A percentile compares a stretch with the other conserved stretches of the same genome.
Evolutionary conservation across 2,113 vertebrate genomes (phyloP).

Genomic region (Stigmatopora argus): DNA sequence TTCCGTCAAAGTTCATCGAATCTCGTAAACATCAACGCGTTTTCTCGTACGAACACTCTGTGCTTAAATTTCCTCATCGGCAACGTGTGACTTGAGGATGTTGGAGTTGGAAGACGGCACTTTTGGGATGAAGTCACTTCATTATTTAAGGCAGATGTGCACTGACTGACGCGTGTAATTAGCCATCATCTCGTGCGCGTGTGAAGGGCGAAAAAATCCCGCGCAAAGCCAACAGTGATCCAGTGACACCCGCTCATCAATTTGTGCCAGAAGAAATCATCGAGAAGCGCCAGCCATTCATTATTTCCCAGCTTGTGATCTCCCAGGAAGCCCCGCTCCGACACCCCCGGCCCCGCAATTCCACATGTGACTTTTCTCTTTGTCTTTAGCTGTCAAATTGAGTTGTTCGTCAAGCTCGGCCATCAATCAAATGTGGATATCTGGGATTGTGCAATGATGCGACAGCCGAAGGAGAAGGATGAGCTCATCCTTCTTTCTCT

Average conservation of each 20-base stretch:
- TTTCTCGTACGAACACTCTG: background rate
- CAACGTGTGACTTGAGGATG: background rate
- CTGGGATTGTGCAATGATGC: background rate
- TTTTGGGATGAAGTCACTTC: background rate
- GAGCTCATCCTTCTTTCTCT: background rate
- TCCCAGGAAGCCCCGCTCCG: background rate
- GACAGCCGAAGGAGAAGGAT: background rate
- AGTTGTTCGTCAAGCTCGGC: background rate
- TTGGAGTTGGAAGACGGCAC: background rate
- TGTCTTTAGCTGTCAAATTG: background rate
- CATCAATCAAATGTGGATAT: background rate
- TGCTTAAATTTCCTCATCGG: background rate
- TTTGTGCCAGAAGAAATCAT: background rate
- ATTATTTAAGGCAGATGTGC: constrained; percentile 6
- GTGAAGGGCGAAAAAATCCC: background rate
- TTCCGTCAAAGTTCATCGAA: background rate
- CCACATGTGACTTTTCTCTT: background rate
- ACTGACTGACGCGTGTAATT: background rate
- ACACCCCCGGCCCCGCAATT: background rate
- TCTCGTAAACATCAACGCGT: background rate
- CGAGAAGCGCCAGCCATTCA: background rate
- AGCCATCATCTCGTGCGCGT: background rate
- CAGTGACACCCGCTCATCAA: background rate
- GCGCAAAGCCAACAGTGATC: background rate
- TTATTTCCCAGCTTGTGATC: background rate